Evolutionary conservation across 2,888 invertebrate species (phyloP), one percentile per base, ranked within the genome.

Genomic region (Conistra vaccinii): DNA sequence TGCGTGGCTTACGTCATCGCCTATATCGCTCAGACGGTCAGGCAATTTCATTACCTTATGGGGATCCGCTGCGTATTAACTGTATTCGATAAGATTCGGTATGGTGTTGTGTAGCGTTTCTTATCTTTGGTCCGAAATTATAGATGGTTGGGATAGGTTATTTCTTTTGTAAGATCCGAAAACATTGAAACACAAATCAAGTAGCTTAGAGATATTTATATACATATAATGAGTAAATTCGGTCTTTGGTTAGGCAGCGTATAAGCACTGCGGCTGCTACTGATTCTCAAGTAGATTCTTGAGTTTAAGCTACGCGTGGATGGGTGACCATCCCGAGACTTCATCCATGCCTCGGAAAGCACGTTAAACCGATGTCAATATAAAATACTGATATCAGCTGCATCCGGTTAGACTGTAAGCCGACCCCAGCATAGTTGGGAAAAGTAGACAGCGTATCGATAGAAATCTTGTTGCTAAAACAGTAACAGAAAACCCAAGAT

Each of bases 1-100:
- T 76, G 55, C 48, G 70, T 51, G 73, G 88, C 85, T 83, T 81
- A 85, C 87, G 85, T 87, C 88, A 87, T 78, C 75, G 76, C 45
- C 32, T 76, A 58, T 80, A 82, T 69, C 71, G 76, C 77, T 71
- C 58, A 69, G 78, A 63, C 80, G 69, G 68, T 32, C 67, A 63
- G 63, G 73, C 80, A 73, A 87, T 83, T 78, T 78, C 48, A 78
- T 86, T 86, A 85, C 70, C 81, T 71, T 87, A 85, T 60, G 57
- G 74, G 61, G 78, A 69, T 65, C 62, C 26, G 57, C 35, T 57
- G 9, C 23, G 42, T 57, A 67, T 58, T 72, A 80, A 81, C 57
- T 69, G 26, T 71, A 76, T 75, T 58, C 35, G 58, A 77, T 69
- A 79, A 60, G 61, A 61, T 63, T 53, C 45, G 51, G 29, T 26